Percentiles rank a stretch among this genome's conserved stretches.
These are phyloP conservation scores for Tachuris rubrigastra DNA, from an alignment of 2,113 vertebrate species.

Conservation along the genomic window DNA sequence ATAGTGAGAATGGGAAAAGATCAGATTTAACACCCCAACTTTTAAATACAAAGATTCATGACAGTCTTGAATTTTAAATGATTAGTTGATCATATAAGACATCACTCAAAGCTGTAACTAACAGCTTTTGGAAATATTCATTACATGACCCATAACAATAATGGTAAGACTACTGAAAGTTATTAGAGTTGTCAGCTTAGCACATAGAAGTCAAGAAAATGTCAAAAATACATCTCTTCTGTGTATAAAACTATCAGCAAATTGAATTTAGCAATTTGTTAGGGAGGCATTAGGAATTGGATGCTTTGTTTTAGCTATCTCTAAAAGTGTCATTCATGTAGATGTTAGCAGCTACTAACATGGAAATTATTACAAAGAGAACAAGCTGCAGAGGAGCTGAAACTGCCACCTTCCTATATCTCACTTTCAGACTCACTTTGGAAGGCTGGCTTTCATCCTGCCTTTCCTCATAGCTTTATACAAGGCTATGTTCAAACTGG, in stretches of 20 bases:
- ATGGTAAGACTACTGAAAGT: neutral
- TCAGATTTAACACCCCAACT: neutral
- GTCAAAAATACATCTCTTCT: neutral
- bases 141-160: neutral
- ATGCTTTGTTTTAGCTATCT: neutral
- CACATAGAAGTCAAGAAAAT: neutral
- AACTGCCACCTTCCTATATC: neutral
- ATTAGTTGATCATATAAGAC: neutral
- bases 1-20: neutral
- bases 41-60: neutral
- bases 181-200: neutral
- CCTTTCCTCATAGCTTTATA: constrained; percentile 84
- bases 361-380: neutral
- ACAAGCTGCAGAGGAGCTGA: neutral
- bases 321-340: neutral
- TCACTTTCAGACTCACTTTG: neutral
- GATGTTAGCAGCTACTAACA: neutral
- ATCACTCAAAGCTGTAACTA: neutral
- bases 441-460: constrained; percentile 8
- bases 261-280: neutral
- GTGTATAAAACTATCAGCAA: neutral
- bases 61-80: neutral
- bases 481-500: constrained; percentile 89
- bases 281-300: neutral
- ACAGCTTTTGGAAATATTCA: neutral